These are phyloP conservation scores for Pterophyllum scalare DNA, from an alignment of 2,113 vertebrate species.

Conservation along the genomic window DNA sequence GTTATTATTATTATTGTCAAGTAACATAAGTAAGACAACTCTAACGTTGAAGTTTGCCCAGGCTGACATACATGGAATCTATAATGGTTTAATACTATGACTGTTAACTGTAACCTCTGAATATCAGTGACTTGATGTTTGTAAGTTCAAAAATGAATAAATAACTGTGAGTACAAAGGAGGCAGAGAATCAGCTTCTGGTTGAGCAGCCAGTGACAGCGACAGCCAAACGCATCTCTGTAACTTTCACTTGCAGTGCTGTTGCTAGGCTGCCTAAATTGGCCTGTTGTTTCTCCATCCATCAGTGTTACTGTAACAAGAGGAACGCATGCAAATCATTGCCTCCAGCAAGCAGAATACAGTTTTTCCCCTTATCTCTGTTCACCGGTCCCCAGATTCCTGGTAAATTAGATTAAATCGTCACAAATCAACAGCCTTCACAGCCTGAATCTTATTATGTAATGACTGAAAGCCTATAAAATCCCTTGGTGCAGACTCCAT, in stretches of 20 bases:
- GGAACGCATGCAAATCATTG: background rate
- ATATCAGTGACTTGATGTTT: background rate
- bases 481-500: background rate
- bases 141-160: background rate
- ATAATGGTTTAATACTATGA: background rate
- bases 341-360: background rate
- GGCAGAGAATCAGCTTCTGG: background rate
- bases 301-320: conserved; percentile 13
- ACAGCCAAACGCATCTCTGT: background rate
- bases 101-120: background rate
- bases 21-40: background rate
- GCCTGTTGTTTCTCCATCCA: conserved; percentile 16
- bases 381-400: background rate
- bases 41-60: background rate
- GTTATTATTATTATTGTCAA: background rate
- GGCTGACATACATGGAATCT: accelerated
- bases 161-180: background rate
- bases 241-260: background rate
- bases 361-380: background rate
- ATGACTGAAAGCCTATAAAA: conserved; percentile 3
- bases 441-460: conserved; percentile 9
- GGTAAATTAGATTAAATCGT: conserved; percentile 12
- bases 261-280: conserved; percentile 19
- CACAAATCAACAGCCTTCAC: conserved; percentile 2
- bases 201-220: background rate